phyloP scores from a whole-genome alignment of 2,888 invertebrate genomes.

The Idaea dimidiata region DNA sequence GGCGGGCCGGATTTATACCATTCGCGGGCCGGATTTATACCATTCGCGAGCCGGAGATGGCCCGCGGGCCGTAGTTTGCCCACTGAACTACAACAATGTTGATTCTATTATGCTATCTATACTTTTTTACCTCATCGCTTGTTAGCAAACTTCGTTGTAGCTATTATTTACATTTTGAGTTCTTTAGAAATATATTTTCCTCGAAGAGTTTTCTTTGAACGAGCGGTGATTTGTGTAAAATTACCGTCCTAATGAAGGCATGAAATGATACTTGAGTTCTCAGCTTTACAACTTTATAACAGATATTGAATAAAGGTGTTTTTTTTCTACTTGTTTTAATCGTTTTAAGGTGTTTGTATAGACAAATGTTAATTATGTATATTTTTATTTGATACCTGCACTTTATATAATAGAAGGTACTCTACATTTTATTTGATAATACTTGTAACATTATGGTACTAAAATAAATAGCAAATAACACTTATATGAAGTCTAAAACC shows the following conservation, averaged over 20 bases:
- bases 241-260: neutral
- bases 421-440: too few relatives aligned
- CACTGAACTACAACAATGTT: neutral
- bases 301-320: neutral
- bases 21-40: too few relatives aligned
- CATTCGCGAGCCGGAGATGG: too few relatives aligned
- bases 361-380: neutral
- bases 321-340: neutral
- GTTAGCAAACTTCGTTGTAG: neutral
- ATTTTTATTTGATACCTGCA: too few relatives aligned
- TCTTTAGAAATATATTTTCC: neutral
- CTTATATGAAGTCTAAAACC: too few relatives aligned
- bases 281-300: neutral
- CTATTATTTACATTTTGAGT: neutral
- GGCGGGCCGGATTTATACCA: too few relatives aligned
- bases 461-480: too few relatives aligned
- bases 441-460: too few relatives aligned
- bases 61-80: too few relatives aligned
- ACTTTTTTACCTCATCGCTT: neutral
- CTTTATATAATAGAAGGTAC: too few relatives aligned
- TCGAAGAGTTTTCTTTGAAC: neutral
- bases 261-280: neutral
- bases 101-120: neutral
- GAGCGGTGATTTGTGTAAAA: neutral
- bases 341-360: neutral